These are phyloP conservation scores for Nephrotoma appendiculata DNA, from an alignment of 2,888 invertebrate species.

Conservation along the genomic window DNA sequence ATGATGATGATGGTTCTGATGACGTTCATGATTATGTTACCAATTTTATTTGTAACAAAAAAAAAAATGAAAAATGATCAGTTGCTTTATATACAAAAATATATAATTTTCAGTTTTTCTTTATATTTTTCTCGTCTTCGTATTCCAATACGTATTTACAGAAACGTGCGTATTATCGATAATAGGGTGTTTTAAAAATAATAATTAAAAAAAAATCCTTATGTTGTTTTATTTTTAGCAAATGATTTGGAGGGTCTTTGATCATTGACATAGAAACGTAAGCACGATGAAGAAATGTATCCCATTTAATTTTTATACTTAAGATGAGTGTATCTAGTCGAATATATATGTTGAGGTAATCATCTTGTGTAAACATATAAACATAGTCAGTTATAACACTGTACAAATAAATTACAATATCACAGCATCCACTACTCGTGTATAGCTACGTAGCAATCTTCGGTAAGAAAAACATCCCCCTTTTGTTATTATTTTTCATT, in stretches of 20 bases:
- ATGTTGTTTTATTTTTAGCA: background rate
- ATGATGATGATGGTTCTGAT: background rate
- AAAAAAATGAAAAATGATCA: background rate
- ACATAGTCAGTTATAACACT: background rate
- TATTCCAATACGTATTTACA: background rate
- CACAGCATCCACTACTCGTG: background rate
- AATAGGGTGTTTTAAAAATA: background rate
- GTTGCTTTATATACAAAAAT: background rate
- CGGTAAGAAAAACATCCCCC: background rate
- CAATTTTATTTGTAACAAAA: background rate
- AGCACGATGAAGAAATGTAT: background rate
- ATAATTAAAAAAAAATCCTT: background rate
- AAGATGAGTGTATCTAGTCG: too few relatives aligned
- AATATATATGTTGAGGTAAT: background rate
- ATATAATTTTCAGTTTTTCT: background rate
- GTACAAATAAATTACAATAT: background rate
- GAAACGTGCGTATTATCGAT: background rate
- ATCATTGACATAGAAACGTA: background rate
- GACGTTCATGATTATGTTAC: background rate
- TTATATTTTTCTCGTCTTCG: background rate
- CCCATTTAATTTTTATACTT: background rate
- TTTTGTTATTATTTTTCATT: background rate
- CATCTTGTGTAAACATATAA: background rate
- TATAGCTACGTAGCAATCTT: background rate
- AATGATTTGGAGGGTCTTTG: background rate